Base-by-base conservation (phyloP, 1,140 invertebrate genomes). In the Atta colombica region DNA sequence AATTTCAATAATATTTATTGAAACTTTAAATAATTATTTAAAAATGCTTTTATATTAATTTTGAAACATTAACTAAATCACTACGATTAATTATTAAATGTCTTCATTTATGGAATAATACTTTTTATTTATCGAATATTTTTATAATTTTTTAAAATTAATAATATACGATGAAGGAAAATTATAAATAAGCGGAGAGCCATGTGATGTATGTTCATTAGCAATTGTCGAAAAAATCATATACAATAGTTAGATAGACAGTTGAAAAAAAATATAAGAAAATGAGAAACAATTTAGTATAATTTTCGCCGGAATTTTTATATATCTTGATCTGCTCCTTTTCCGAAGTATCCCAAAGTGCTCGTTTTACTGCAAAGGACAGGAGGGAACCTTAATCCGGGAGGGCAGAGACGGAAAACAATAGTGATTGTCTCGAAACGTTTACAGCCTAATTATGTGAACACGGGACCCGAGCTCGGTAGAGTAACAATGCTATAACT, bases 401-500 rank as follows among this genome's bases (percentile, higher is more conserved):
- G 82, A 81, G 72, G 88, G 71, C 66, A 86, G 63, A 88, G 78
- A 93, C 75, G 74, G 87, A 92, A 95, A 94, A 95, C 95, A 95
- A 95, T 95, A 91, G 94, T 95, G 94, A 95, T 95, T 95, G 94
- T 95, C 94, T 95, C 90, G 92, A 94, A 95, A 94, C 95, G 94
- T 95, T 95, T 95, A 95, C 94, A 95, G 94, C 94, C 95, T 95
- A 95, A 95, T 95, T 95, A 95, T 95, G 95, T 95, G 95, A 95
- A 95, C 94, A 95, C 92, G 93, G 92, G 92, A 65, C 88, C 85
- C 89, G 82, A 91, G 91, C 92, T 92, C 90, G 92, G 93, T 94
- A 94, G 91, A 94, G 94, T 95, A 95, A 95, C 95, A 95, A 95
- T 95, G 93, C 94, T 94, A 95, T 95, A 95, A 95, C 94, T 95